A percentile compares a stretch with the other conserved stretches of the same genome.
phyloP scores from a whole-genome alignment of 2,888 invertebrate genomes.

The Megalurothrips usitatus region DNA sequence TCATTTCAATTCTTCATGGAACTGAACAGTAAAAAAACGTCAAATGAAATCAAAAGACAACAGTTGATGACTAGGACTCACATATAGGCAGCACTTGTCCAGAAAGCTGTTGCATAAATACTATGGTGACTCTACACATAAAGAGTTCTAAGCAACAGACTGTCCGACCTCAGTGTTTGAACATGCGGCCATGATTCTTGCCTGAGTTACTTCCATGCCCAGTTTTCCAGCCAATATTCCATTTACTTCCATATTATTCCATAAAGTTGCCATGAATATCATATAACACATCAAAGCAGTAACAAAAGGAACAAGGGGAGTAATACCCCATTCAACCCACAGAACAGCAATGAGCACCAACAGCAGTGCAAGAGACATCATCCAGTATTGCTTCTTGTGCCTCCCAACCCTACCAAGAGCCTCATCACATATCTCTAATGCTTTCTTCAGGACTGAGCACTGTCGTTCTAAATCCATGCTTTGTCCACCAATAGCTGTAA shows the following conservation, averaged over 20 bases:
- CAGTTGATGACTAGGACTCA: background rate
- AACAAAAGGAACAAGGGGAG: conserved; percentile 41
- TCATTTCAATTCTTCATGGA: too few species aligned
- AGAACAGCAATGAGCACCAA: conserved; percentile 36
- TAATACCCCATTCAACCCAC: conserved; percentile 35
- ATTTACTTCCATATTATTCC: conserved; percentile 77
- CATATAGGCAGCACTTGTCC: too few species aligned
- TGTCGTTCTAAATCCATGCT: conserved; percentile 33
- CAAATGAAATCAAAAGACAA: background rate
- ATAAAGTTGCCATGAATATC: conserved; percentile 72
- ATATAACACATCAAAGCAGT: conserved; percentile 64
- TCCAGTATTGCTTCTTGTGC: conserved; percentile 35
- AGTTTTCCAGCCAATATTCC: conserved; percentile 67
- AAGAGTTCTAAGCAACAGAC: too few species aligned
- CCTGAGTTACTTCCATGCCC: conserved; percentile 33
- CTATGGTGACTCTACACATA: too few species aligned
- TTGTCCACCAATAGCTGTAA: background rate
- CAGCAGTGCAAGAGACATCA: conserved; percentile 36
- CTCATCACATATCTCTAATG: conserved; percentile 56
- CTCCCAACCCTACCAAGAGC: conserved; percentile 52
- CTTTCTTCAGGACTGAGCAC: conserved; percentile 43
- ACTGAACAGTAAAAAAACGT: background rate
- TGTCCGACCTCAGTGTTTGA: background rate
- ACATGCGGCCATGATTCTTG: background rate
- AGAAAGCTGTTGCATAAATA: too few species aligned